Conservation (phyloP, 2,113 vertebrate genomes). For the Erythrolamprus reginae region DNA sequence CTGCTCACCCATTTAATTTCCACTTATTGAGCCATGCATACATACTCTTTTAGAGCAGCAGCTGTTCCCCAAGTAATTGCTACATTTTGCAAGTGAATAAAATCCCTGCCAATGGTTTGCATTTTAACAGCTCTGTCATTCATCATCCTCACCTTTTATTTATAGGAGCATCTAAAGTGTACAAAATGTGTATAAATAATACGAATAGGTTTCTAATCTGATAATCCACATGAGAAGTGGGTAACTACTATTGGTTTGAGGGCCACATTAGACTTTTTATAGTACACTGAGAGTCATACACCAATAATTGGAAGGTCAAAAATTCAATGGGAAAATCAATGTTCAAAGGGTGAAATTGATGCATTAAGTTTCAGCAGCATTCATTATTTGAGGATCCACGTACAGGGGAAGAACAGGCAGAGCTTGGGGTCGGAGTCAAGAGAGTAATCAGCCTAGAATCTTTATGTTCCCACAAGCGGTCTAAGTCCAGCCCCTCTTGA, state of each 20-base stretch:
- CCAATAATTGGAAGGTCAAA: not conserved
- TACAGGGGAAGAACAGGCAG: not conserved
- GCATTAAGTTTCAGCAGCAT: not conserved
- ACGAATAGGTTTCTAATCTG: not conserved
- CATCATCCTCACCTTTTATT: not conserved
- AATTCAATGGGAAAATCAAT: not conserved
- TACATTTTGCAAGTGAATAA: slow-evolving; percentile 34
- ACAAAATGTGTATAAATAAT: not conserved
- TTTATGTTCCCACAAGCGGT: not conserved
- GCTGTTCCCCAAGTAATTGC: slow-evolving; percentile 39
- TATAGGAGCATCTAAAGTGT: not conserved
- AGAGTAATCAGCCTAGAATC: not conserved
- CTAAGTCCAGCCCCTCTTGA: not conserved
- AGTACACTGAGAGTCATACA: not conserved
- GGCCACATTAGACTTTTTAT: not conserved
- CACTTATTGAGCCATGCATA: slow-evolving; percentile 17
- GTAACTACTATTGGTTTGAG: not conserved
- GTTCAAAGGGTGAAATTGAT: not conserved
- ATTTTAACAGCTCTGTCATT: slow-evolving; percentile 45
- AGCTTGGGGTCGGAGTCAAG: not conserved
- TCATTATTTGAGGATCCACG: not conserved
- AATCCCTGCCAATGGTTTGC: slow-evolving; percentile 34
- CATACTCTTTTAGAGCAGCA: slow-evolving; percentile 32
- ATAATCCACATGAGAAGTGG: not conserved
- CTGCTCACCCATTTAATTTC: not conserved